Evolutionary conservation across 1,140 invertebrate genomes (phyloP).

Genomic region (Brachionus rubens): DNA sequence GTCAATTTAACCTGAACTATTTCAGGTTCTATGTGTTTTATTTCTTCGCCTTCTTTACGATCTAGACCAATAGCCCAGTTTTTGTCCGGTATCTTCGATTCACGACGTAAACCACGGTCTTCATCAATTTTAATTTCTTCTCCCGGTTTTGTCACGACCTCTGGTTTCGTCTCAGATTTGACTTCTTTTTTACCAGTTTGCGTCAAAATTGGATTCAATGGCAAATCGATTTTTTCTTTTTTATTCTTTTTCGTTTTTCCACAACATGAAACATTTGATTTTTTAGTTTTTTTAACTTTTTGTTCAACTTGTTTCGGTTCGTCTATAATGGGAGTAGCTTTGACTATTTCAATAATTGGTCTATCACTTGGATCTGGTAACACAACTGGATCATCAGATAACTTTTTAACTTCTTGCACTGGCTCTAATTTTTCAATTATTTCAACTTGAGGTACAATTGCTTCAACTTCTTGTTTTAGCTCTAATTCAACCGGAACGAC

Average conservation of each 20-base stretch:
- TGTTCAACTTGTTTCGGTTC: not conserved
- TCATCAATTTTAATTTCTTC: not conserved
- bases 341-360: not conserved
- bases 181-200: not conserved
- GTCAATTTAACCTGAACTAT: not conserved
- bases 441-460: not conserved
- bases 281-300: not conserved
- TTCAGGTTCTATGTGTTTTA: conserved; percentile 20
- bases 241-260: not conserved
- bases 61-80: conserved; percentile 29
- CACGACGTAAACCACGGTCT: not conserved
- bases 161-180: not conserved
- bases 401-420: not conserved
- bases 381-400: conserved; percentile 20
- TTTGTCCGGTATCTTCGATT: not conserved
- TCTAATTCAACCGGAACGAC: not conserved
- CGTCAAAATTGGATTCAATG: not conserved
- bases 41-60: not conserved
- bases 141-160: not conserved
- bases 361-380: not conserved
- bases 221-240: not conserved
- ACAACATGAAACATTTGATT: not conserved
- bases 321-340: not conserved
- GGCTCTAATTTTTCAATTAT: not conserved
- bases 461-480: not conserved